A percentile compares a stretch with the other conserved stretches of the same genome.
Conservation (phyloP, 2,888 invertebrate genomes). For the Julus scanicus region DNA sequence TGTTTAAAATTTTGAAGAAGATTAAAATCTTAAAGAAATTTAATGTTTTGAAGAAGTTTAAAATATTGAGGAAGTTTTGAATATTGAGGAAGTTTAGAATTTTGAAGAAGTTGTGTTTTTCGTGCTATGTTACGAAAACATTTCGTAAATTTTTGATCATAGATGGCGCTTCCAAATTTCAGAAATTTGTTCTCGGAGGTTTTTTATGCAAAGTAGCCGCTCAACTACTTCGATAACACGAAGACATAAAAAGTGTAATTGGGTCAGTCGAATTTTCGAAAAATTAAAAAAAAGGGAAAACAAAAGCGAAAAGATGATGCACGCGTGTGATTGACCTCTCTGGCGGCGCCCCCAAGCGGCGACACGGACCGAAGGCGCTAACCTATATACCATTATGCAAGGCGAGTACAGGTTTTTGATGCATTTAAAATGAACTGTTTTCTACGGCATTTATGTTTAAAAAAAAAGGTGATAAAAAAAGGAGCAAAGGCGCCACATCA, state of each 20-base stretch:
- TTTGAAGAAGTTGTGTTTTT: too few relatives aligned
- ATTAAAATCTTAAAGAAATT: too few relatives aligned
- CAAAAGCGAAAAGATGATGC: conserved; percentile 33
- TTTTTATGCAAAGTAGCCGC: too few relatives aligned
- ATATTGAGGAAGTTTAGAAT: too few relatives aligned
- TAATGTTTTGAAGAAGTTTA: too few relatives aligned
- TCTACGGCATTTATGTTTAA: not conserved
- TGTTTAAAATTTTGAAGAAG: too few relatives aligned
- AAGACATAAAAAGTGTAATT: not conserved
- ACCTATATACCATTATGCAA: not conserved
- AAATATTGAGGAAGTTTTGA: too few relatives aligned
- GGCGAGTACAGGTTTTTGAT: too few relatives aligned
- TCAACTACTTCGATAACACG: not conserved
- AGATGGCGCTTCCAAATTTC: not conserved
- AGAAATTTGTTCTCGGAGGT: not conserved
- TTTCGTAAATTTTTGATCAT: too few relatives aligned
- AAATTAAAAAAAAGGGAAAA: conserved; percentile 31
- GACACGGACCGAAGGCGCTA: not conserved
- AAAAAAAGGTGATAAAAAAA: too few relatives aligned
- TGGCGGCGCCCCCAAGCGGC: conserved; percentile 18
- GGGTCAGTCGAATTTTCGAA: not conserved
- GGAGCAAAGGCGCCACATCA: not conserved
- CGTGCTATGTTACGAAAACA: too few relatives aligned
- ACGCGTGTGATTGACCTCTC: conserved; percentile 6
- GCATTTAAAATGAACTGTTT: conserved; percentile 1